Base-by-base conservation (phyloP, 2,888 invertebrate species). In the Magallana nippona region DNA sequence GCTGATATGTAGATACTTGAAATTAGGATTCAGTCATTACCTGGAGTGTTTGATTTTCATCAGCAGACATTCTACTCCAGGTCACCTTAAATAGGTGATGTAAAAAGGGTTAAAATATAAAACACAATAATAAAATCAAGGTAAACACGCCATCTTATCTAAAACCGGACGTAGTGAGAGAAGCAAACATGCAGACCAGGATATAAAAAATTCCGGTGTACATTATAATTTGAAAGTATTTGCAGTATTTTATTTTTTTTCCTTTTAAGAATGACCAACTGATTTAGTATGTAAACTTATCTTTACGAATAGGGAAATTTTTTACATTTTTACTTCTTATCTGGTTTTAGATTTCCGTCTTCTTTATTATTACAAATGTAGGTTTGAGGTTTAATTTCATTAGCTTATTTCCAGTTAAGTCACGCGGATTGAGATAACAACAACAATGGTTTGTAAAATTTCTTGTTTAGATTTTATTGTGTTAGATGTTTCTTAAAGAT, bases 21-120 rank as follows among this genome's bases (percentile, higher is more conserved):
- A 19, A 19, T 22, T 22, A 62, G 10, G 22, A 11, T 62, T 62
- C n/a, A 11, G 11, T 8, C 22, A 11, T 10, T 71, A 71, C 71
- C 71, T 71, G 71, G 27, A 71, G 22, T 71, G 22, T 71, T 22
- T 27, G 22, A 27, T 71, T 71, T 15, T 71, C 71, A 27, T 71
- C 27, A 71, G 22, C 27, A 27, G 71, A 71, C 71, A 71, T 71
- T 15, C n/a, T 60, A n/a, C 8, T 60, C 60, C 60, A n/a, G 15
- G 15, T 32, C 32, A 27, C 32, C 22, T 13, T 5, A 17, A 10
- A 11, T 27, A 27, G 32, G 15, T 27, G 22, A 32, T 27, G 8
- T 19, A 63, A 22, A 63, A 71, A 71, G 32, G 13, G 71, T 19
- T 60, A 27, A 19, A 32, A 13, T 27, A 5, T 15, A 32, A 27